Conservation (phyloP, 2,797 vertebrate genomes). For the Pantherophis alleghaniensis region DNA sequence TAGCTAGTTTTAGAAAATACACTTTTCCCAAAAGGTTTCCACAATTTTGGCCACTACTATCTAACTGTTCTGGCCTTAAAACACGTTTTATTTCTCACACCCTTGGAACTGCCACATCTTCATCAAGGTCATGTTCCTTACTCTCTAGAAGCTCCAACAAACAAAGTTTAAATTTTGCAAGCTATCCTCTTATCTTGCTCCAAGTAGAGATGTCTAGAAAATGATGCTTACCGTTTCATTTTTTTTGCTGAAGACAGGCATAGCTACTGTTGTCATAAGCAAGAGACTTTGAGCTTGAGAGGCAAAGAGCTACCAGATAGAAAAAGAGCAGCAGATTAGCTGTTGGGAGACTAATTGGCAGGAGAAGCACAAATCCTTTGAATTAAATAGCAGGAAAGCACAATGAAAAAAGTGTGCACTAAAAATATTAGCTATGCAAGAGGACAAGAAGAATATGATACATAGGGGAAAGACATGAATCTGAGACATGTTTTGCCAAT, state of each 20-base stretch:
- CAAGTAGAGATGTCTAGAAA: background rate
- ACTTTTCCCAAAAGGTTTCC: too few species aligned
- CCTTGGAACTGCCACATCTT: background rate
- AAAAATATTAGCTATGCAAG: background rate
- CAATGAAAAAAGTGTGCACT: background rate
- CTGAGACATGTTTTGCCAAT: conserved; percentile 27
- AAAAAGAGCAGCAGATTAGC: conserved; percentile 20
- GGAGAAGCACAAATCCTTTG: background rate
- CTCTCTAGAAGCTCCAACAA: background rate
- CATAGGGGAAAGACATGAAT: background rate
- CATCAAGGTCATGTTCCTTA: background rate
- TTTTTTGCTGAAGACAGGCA: conserved; percentile 98
- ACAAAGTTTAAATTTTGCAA: background rate
- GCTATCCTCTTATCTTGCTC: background rate
- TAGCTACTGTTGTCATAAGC: conserved; percentile 94
- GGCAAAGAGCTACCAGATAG: conserved; percentile 80
- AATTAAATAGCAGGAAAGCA: conserved; percentile 6
- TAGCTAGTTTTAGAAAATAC: too few species aligned
- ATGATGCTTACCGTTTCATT: conserved; percentile 85
- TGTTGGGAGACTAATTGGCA: fast-evolving
- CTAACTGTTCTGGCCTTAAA: background rate
- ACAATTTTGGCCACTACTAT: too few species aligned
- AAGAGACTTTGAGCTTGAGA: conserved; percentile 85
- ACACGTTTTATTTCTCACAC: background rate
- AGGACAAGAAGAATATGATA: background rate